These are phyloP conservation scores for Dolichallabes microphthalmus DNA, from an alignment of 2,113 vertebrate species.

Conservation along the genomic window DNA sequence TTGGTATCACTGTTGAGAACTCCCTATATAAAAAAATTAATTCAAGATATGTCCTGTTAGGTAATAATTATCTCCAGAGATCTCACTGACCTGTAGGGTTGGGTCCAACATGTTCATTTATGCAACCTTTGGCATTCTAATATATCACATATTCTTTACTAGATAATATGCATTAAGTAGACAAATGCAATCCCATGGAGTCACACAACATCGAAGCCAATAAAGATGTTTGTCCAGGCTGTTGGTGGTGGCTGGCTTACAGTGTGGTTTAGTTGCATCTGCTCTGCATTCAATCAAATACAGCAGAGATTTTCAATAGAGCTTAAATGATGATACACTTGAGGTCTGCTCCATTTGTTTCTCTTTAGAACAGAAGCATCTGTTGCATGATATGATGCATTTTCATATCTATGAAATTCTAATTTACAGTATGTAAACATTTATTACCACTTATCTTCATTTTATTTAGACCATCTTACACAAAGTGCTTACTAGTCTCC, in stretches of 20 bases:
- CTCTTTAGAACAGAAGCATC: neutral
- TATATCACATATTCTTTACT: neutral
- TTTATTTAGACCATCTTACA: neutral
- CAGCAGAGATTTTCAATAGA: constrained; percentile 16
- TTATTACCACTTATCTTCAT: neutral
- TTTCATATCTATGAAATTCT: too few species aligned
- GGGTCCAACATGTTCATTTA: neutral
- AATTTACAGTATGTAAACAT: neutral
- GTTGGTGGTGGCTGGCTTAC: constrained; percentile 43
- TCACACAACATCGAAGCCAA: neutral
- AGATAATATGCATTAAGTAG: neutral
- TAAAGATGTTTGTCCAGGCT: constrained; percentile 19
- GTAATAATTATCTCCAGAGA: neutral
- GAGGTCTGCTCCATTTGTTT: constrained; percentile 36
- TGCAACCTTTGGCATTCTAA: neutral
- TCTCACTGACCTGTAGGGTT: neutral
- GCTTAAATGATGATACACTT: neutral
- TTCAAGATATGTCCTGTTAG: neutral
- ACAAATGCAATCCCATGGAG: neutral
- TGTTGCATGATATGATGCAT: neutral
- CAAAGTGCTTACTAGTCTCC: neutral
- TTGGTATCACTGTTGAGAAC: neutral
- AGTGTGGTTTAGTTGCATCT: constrained; percentile 17
- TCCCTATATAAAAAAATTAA: neutral
- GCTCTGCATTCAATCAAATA: constrained; percentile 10